Percentiles rank a stretch among this genome's conserved stretches.
Conservation (phyloP, 2,113 vertebrate species). For the Myotis davidii region DNA sequence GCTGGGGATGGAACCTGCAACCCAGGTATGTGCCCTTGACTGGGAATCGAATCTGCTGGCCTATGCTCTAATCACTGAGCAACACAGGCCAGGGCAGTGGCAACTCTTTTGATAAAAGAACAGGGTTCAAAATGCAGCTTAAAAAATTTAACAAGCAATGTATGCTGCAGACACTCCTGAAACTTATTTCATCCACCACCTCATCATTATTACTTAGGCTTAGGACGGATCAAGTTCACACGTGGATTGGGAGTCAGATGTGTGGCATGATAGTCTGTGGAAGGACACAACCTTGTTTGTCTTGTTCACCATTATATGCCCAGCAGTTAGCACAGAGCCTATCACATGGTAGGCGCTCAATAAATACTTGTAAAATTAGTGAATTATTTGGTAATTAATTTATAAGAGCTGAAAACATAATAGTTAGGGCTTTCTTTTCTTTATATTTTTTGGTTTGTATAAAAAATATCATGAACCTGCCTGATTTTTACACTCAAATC, state of each 20-base stretch:
- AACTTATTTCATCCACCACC: background rate
- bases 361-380: constrained; percentile 13
- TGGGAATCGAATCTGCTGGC: too few species aligned
- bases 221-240: background rate
- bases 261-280: background rate
- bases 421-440: background rate
- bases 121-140: background rate
- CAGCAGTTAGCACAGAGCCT: background rate
- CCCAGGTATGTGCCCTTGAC: too few species aligned
- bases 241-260: background rate
- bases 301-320: background rate
- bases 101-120: constrained; percentile 34
- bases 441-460: background rate
- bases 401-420: constrained; percentile 23
- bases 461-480: constrained; percentile 7
- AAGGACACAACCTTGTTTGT: background rate
- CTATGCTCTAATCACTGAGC: too few species aligned
- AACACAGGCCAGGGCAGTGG: background rate
- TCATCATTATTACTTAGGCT: background rate
- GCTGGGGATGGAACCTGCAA: too few species aligned
- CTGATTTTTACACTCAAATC: background rate
- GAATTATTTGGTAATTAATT: background rate
- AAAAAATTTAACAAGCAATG: background rate
- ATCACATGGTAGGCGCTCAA: background rate
- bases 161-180: background rate